phyloP scores from a whole-genome alignment of 2,113 vertebrate genomes.

The Hippocampus mohnikei region DNA sequence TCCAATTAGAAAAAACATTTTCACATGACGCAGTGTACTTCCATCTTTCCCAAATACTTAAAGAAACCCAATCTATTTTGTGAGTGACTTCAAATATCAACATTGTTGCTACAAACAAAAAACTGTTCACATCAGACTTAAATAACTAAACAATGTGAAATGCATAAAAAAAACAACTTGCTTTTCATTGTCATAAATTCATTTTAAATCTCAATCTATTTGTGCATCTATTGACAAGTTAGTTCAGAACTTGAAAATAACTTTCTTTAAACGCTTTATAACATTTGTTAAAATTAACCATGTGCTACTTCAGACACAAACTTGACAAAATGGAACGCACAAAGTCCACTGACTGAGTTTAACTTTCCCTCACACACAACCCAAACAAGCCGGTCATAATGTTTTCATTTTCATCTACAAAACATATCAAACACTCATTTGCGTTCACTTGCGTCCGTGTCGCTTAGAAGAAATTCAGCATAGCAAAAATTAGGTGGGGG shows the following conservation, averaged over 20 bases:
- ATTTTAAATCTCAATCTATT: conserved; percentile 57
- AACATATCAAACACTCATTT: conserved; percentile 17
- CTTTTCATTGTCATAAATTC: conserved; percentile 46
- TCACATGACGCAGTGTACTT: conserved; percentile 32
- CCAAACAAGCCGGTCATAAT: conserved; percentile 31
- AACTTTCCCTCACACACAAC: conserved; percentile 38
- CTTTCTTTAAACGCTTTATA: conserved; percentile 31
- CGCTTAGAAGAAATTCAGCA: conserved; percentile 28
- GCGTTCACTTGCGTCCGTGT: conserved; percentile 38
- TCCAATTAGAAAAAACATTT: neutral
- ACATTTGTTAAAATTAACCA: conserved; percentile 57
- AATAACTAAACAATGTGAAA: conserved; percentile 50
- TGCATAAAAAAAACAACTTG: conserved; percentile 37
- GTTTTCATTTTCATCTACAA: conserved; percentile 11
- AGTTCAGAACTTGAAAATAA: conserved; percentile 47
- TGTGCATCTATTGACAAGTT: conserved; percentile 66
- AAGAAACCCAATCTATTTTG: conserved; percentile 33
- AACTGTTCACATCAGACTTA: conserved; percentile 29
- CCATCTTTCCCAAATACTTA: conserved; percentile 29
- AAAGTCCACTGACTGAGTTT: conserved; percentile 36
- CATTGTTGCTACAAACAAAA: conserved; percentile 15
- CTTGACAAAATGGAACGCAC: conserved; percentile 29
- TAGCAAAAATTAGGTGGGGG: conserved; percentile 29
- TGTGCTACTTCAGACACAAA: conserved; percentile 53
- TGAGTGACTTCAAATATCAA: conserved; percentile 30